These are phyloP conservation scores for Hormaphis cornu DNA, from an alignment of 1,140 invertebrate genomes.

Conservation along the genomic window DNA sequence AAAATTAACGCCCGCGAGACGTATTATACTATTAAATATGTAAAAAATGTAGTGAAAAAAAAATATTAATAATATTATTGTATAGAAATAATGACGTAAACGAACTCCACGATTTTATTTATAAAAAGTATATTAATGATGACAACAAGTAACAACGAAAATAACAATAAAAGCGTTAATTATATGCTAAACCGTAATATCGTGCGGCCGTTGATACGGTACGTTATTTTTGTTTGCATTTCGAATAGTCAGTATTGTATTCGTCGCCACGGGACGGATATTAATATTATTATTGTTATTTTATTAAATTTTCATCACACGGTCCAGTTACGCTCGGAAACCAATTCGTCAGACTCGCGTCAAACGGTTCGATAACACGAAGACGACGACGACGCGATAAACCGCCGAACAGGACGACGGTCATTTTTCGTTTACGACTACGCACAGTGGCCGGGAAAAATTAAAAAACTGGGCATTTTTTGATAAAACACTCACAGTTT, in stretches of 20 bases:
- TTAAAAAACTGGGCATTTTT: too few relatives aligned
- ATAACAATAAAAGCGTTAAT: neutral
- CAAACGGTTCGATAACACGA: neutral
- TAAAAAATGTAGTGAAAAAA: too few relatives aligned
- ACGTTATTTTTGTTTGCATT: slow-evolving; percentile 26
- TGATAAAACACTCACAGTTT: too few relatives aligned
- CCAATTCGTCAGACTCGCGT: neutral
- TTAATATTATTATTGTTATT: too few relatives aligned
- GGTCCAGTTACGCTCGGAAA: neutral
- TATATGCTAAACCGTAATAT: neutral
- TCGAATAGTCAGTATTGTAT: neutral
- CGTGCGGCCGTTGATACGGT: slow-evolving; percentile 6
- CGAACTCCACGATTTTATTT: too few relatives aligned
- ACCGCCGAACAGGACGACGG: too few relatives aligned
- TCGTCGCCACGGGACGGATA: neutral
- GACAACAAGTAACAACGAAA: neutral
- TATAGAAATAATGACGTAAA: too few relatives aligned
- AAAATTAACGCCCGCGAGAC: too few relatives aligned
- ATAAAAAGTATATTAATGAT: neutral
- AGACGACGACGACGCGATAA: neutral
- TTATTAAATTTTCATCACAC: slow-evolving; percentile 1
- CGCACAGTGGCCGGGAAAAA: too few relatives aligned
- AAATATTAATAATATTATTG: too few relatives aligned
- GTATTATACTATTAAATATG: too few relatives aligned
- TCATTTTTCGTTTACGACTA: too few relatives aligned